Evolutionary conservation across 2,113 vertebrate genomes (phyloP), one percentile per base, ranked within the genome.

Genomic region (Dunckerocampus dactyliophorus): DNA sequence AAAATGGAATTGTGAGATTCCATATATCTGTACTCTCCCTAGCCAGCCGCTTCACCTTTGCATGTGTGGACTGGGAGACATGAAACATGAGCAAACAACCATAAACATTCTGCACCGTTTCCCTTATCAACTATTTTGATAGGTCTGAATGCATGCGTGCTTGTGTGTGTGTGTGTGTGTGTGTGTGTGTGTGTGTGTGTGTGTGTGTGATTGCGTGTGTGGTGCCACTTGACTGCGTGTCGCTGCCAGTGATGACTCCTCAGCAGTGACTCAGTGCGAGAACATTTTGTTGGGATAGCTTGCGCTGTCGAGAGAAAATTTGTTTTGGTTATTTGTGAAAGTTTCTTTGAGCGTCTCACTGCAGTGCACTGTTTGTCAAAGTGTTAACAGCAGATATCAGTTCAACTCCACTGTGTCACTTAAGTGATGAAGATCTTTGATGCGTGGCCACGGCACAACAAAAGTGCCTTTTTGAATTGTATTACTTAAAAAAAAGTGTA

Each of bases 241-340:
- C 53, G 34, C 50, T 60, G 64, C 62, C 69, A 67, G 50, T 48
- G 74, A 82, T 75, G 81, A 81, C 71, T 82, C 63, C 68, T 84
- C 76, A 77, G 71, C 62, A 17, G 80, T 86, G 84, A 87, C 80
- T 88, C 84, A 86, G 82, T 69, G 87, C 77, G 81, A 86, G 85
- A 84, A 88, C 81, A 85, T 86, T 86, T 82, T 81, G 78, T 75
- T 67, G 71, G 68, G 79, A 74, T 82, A 51, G 17, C 63, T 82
- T 70, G 62, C 47, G 37, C 57, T 66, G 67, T 77, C 62, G 62
- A 69, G 75, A 76, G 73, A 84, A 72, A 72, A 74, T 83, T 70
- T 80, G 74, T 72, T 72, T 79, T 83, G 72, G 59, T 76, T 78
- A 74, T 75, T 39, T 78, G 61, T 75, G 71, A 78, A 77, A 74